Conservation (phyloP, 2,888 invertebrate genomes). For the Isotomurus palustris region DNA sequence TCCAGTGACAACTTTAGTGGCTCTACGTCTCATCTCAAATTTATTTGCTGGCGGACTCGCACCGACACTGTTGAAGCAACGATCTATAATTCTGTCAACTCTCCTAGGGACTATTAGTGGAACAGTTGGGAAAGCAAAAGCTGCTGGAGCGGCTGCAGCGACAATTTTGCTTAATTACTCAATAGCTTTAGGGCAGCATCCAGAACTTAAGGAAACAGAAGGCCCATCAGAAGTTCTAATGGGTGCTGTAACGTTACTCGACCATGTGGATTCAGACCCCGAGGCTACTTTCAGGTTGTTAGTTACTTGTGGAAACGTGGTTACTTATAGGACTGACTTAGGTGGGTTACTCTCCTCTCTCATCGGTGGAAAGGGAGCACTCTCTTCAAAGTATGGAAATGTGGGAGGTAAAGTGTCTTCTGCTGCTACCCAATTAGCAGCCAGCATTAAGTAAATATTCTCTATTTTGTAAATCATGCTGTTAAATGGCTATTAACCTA, state of each 20-base stretch:
- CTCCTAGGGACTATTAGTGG: slow-evolving; percentile 56
- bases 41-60: slow-evolving; percentile 62
- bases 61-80: slow-evolving; percentile 58
- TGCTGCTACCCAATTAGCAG: too few species aligned
- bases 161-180: slow-evolving; percentile 69
- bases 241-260: slow-evolving; percentile 65
- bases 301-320: slow-evolving; percentile 38
- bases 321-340: too few species aligned
- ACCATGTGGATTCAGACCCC: slow-evolving; percentile 46
- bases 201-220: slow-evolving; percentile 62
- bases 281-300: slow-evolving; percentile 42
- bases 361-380: too few species aligned
- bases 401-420: too few species aligned
- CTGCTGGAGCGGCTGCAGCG: slow-evolving; percentile 67
- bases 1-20: slow-evolving; percentile 70
- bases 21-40: slow-evolving; percentile 74
- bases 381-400: too few species aligned
- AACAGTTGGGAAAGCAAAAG: slow-evolving; percentile 58
- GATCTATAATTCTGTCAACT: slow-evolving; percentile 57
- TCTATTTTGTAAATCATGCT: too few species aligned
- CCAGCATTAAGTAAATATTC: too few species aligned
- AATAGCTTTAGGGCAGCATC: slow-evolving; percentile 52
- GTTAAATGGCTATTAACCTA: too few species aligned
- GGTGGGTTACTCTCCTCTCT: too few species aligned
- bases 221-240: slow-evolving; percentile 72